A percentile compares a stretch with the other conserved stretches of the same genome.
phyloP scores from a whole-genome alignment of 2,888 invertebrate species.

The Dryomyza anilis region DNA sequence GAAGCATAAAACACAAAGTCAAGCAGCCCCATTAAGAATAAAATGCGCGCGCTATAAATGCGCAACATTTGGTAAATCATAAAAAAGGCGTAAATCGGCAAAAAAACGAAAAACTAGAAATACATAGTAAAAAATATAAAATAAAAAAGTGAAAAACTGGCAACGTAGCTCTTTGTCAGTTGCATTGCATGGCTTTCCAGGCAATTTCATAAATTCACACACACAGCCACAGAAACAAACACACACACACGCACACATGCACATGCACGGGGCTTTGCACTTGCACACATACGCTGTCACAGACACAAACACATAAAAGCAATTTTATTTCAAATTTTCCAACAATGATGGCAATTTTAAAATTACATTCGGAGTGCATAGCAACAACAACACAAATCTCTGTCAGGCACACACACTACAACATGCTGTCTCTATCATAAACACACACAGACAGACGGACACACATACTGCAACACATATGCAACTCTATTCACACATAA shows the following conservation, averaged over 20 bases:
- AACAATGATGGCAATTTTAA: slow-evolving; percentile 22
- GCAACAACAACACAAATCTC: not conserved
- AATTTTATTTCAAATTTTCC: slow-evolving; percentile 17
- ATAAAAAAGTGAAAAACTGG: too few relatives aligned
- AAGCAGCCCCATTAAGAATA: too few relatives aligned
- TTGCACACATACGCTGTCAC: slow-evolving; percentile 26
- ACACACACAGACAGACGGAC: not conserved
- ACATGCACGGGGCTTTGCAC: slow-evolving; percentile 31
- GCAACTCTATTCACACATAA: too few relatives aligned
- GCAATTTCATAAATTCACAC: slow-evolving; percentile 6
- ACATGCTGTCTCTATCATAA: not conserved
- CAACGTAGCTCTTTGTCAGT: too few relatives aligned
- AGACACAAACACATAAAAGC: slow-evolving; percentile 21
- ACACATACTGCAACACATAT: not conserved
- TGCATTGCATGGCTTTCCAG: not conserved
- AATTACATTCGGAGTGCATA: slow-evolving; percentile 4
- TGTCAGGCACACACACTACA: not conserved
- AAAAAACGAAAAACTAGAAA: too few relatives aligned
- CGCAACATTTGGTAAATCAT: too few relatives aligned
- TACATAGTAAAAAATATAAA: too few relatives aligned
- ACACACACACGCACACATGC: slow-evolving; percentile 18
- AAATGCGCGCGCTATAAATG: too few relatives aligned
- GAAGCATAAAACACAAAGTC: too few relatives aligned
- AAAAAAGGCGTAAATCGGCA: too few relatives aligned
- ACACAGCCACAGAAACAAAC: slow-evolving; percentile 19